Conservation (phyloP, 2,113 vertebrate genomes). For the Chloropsis hardwickii region DNA sequence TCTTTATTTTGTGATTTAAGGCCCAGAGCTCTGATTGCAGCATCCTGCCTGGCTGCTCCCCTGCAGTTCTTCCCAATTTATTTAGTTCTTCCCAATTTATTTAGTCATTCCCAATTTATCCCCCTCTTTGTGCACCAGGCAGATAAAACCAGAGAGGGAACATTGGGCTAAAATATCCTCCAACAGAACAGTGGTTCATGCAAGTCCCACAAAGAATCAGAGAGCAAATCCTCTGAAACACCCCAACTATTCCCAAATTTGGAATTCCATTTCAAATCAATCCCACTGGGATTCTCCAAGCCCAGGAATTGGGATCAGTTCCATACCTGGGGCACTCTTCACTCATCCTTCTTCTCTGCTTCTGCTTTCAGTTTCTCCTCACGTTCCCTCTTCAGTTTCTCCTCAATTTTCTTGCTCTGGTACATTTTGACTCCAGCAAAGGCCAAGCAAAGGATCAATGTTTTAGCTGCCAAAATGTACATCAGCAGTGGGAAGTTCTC, state of each 20-base stretch:
- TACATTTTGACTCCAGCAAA: slow-evolving; percentile 92
- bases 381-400: slow-evolving; percentile 70
- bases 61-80: neutral
- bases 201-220: neutral
- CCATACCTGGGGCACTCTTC: slow-evolving; percentile 40
- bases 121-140: neutral
- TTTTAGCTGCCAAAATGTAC: slow-evolving; percentile 94
- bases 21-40: neutral
- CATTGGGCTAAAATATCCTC: neutral
- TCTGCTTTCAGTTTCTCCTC: slow-evolving; percentile 57
- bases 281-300: neutral
- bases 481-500: slow-evolving; percentile 89
- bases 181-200: rapidly evolving
- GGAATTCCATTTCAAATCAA: neutral
- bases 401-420: slow-evolving; percentile 81
- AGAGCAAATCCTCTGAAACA: neutral
- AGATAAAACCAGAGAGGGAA: neutral
- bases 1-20: neutral
- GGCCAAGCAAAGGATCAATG: slow-evolving; percentile 86
- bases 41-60: neutral
- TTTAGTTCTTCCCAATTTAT: neutral
- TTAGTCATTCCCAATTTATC: neutral
- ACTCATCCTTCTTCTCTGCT: slow-evolving; percentile 80
- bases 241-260: neutral
- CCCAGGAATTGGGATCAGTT: neutral